Evolutionary conservation across 2,113 vertebrate genomes (phyloP).

Genomic region (Toxotes chatareus): DNA sequence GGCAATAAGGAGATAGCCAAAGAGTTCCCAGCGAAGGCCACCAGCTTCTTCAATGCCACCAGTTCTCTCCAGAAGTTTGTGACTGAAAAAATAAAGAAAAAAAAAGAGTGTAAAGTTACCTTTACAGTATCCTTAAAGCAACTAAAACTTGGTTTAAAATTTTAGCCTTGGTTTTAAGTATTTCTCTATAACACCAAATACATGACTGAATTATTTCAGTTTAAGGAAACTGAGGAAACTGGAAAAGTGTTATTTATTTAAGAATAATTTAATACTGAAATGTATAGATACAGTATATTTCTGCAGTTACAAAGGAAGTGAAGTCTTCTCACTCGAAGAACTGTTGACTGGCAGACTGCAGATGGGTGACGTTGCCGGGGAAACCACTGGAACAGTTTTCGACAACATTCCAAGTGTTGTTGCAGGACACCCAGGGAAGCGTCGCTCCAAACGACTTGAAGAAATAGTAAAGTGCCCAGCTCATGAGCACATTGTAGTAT

Average conservation of each 20-base stretch:
- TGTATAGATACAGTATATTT: neutral
- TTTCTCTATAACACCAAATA: no score
- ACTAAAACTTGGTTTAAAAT: neutral
- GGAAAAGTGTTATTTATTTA: no score
- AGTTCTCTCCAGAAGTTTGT: slow-evolving; percentile 79
- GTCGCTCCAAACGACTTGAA: slow-evolving; percentile 78
- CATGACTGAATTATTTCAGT: neutral
- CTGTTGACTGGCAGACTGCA: slow-evolving; percentile 84
- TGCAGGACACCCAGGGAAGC: slow-evolving; percentile 83
- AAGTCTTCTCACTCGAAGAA: slow-evolving; percentile 82
- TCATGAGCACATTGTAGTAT: slow-evolving; percentile 84
- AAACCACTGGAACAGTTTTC: slow-evolving; percentile 83
- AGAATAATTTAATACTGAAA: neutral
- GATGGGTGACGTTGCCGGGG: slow-evolving; percentile 73
- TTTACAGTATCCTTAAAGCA: neutral
- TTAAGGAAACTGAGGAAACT: neutral
- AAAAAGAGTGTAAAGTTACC: neutral
- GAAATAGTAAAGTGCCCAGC: slow-evolving; percentile 84
- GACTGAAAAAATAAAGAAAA: slow-evolving; percentile 71
- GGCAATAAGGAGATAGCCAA: slow-evolving; percentile 77
- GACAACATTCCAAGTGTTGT: slow-evolving; percentile 81
- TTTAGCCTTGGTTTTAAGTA: neutral
- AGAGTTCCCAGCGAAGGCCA: slow-evolving; percentile 82
- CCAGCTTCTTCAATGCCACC: slow-evolving; percentile 77
- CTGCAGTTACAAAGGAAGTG: neutral